These are phyloP conservation scores for Cinara cedri DNA, from an alignment of 2,888 invertebrate genomes.

Conservation along the genomic window DNA sequence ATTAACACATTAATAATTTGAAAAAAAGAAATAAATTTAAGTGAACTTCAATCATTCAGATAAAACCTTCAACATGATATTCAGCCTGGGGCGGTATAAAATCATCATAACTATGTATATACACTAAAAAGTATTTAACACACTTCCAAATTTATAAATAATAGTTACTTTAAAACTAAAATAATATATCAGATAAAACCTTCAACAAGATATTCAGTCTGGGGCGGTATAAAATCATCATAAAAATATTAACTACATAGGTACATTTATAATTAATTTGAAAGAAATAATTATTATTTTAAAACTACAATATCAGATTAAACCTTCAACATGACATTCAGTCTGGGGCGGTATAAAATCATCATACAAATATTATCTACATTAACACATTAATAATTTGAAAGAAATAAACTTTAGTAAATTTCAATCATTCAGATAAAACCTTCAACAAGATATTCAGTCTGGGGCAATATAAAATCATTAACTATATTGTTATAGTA, in stretches of 20 bases:
- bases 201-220: constrained; percentile 39
- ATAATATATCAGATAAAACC: constrained; percentile 27
- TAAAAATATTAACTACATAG: background rate
- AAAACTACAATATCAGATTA: background rate
- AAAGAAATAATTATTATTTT: background rate
- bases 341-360: constrained; percentile 23
- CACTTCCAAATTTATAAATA: no score
- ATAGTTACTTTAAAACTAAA: background rate
- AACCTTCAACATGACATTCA: constrained; percentile 16
- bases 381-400: background rate
- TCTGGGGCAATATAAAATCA: constrained; percentile 47
- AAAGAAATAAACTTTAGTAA: background rate
- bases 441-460: constrained; percentile 45
- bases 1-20: constrained; percentile 14
- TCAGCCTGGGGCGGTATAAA: constrained; percentile 49
- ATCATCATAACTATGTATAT: constrained; percentile 40
- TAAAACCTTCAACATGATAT: constrained; percentile 38
- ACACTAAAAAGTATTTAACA: no score
- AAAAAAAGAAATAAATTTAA: background rate
- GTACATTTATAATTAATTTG: background rate
- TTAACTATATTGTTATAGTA: background rate
- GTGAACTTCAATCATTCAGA: constrained; percentile 17
- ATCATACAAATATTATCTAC: background rate
- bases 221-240: constrained; percentile 27
- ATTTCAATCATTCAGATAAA: constrained; percentile 9